phyloP scores from a whole-genome alignment of 2,888 invertebrate species.

The Eremobia ochroleuca region DNA sequence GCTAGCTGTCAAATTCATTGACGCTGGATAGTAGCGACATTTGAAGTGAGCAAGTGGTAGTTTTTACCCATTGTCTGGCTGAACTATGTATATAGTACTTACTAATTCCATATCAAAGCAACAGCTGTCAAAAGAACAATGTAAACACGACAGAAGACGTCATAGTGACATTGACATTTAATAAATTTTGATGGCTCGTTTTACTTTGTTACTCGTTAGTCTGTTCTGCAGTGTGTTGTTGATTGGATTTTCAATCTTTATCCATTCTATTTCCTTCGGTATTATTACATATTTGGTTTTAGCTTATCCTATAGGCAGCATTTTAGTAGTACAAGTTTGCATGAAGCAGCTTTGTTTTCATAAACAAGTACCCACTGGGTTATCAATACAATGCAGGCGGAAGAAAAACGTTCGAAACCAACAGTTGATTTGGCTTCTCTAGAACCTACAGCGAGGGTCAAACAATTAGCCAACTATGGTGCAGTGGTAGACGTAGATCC shows the following conservation, averaged over 20 bases:
- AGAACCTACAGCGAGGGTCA: constrained; percentile 93
- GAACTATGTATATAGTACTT: not conserved
- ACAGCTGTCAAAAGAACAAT: not conserved
- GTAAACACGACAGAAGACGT: not conserved
- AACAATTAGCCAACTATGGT: constrained; percentile 93
- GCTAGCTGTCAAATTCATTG: no score
- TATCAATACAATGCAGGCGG: constrained; percentile 77
- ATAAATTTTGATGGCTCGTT: not conserved
- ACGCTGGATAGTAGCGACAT: no score
- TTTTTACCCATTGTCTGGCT: no score
- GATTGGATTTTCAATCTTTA: constrained; percentile 1
- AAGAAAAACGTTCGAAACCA: constrained; percentile 79
- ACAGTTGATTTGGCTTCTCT: constrained; percentile 83
- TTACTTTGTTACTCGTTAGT: not conserved
- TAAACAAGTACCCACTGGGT: constrained; percentile 17
- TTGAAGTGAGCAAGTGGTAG: no score
- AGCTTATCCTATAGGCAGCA: not conserved
- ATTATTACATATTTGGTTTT: constrained; percentile 1
- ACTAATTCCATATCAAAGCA: not conserved
- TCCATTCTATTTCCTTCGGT: not conserved
- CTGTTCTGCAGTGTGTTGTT: not conserved
- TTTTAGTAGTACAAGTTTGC: constrained; percentile 8
- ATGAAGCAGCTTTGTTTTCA: constrained; percentile 25
- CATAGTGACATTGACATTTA: not conserved
- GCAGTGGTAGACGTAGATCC: constrained; percentile 94